Percentiles rank a stretch among this genome's conserved stretches.
These are phyloP conservation scores for Sinocyclocheilus anshuiensis DNA, from an alignment of 2,113 vertebrate species.

Conservation along the genomic window DNA sequence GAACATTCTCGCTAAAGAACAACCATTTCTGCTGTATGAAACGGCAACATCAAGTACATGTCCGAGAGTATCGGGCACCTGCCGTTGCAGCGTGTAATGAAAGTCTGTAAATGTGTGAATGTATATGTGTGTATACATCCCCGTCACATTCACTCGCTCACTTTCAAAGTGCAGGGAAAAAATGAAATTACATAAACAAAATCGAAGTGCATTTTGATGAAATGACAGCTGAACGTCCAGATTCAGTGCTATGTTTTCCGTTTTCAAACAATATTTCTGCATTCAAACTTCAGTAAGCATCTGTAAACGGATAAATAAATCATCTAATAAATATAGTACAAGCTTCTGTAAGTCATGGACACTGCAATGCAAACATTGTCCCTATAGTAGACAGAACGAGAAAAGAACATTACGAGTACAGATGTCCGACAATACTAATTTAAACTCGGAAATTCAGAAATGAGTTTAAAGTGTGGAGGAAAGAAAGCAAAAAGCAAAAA, in stretches of 20 bases:
- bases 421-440: neutral
- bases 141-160: neutral
- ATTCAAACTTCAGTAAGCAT: neutral
- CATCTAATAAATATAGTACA: slow-evolving; percentile 43
- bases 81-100: neutral
- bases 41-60: neutral
- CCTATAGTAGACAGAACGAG: slow-evolving; percentile 4
- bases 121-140: neutral
- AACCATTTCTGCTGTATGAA: neutral
- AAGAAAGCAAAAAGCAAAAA: slow-evolving; percentile 25
- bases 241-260: slow-evolving; percentile 5
- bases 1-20: slow-evolving; percentile 23
- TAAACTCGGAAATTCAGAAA: slow-evolving; percentile 13
- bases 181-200: neutral
- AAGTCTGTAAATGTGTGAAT: neutral
- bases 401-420: neutral
- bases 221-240: neutral
- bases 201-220: neutral
- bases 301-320: slow-evolving; percentile 43
- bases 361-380: slow-evolving; percentile 48
- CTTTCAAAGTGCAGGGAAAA: slow-evolving; percentile 30
- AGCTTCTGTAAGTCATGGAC: neutral
- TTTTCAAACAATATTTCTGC: neutral
- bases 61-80: neutral
- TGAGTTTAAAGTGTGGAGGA: neutral